Conservation (phyloP, 2,113 vertebrate species). For the Nymphicus hollandicus region DNA sequence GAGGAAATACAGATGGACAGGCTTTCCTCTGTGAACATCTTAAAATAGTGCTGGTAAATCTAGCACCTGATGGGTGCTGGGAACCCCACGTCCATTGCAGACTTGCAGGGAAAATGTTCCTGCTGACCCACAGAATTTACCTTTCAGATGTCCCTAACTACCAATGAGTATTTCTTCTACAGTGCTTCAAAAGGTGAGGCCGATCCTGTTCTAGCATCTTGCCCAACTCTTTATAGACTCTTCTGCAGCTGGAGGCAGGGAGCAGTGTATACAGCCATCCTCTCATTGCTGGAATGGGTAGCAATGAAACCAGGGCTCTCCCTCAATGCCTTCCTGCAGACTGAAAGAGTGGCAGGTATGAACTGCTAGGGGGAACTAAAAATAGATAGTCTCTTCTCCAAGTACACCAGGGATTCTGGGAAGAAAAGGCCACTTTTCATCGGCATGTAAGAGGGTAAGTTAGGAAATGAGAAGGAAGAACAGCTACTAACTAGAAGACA, state of each 20-base stretch:
- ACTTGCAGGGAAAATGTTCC: background rate
- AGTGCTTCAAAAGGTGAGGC: background rate
- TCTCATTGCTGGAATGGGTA: background rate
- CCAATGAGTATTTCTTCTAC: background rate
- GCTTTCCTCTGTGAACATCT: background rate
- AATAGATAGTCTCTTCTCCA: background rate
- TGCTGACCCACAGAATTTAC: background rate
- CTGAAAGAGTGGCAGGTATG: background rate
- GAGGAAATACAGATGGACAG: background rate
- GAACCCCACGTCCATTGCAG: background rate
- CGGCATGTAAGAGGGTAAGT: background rate
- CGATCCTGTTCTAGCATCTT: background rate
- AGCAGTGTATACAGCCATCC: background rate
- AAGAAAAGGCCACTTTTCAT: slow-evolving; percentile 3
- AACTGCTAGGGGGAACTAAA: background rate
- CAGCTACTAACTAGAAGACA: slow-evolving; percentile 42
- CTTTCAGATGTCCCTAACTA: background rate
- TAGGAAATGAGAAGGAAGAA: background rate
- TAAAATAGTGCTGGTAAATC: background rate
- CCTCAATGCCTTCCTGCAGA: background rate
- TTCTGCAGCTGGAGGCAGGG: background rate
- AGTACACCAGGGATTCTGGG: background rate
- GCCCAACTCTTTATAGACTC: background rate
- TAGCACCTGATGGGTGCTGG: background rate
- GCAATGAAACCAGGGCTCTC: background rate